phyloP scores from a whole-genome alignment of 2,888 invertebrate species.

The Pterostichus madidus region DNA sequence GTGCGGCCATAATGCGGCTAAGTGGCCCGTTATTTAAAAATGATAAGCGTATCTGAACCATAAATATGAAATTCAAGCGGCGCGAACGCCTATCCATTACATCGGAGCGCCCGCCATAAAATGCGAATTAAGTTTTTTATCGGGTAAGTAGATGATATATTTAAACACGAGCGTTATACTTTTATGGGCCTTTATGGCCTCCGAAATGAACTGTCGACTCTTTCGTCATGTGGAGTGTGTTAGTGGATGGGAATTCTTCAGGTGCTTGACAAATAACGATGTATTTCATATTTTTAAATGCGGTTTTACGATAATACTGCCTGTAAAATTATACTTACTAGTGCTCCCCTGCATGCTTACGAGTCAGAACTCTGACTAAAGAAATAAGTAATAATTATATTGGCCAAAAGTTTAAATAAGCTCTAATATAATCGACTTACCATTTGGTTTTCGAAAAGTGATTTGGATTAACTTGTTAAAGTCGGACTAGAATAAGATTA shows the following conservation, averaged over 20 bases:
- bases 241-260: slow-evolving; percentile 4
- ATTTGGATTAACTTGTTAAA: too few relatives aligned
- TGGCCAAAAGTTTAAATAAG: too few relatives aligned
- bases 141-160: slow-evolving; percentile 72
- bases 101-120: slow-evolving; percentile 71
- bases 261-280: slow-evolving; percentile 29
- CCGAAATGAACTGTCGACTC: slow-evolving; percentile 38
- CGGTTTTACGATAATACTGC: too few relatives aligned
- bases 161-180: slow-evolving; percentile 69
- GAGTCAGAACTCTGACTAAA: too few relatives aligned
- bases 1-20: slow-evolving; percentile 58
- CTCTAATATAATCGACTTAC: too few relatives aligned
- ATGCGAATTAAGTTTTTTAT: slow-evolving; percentile 73
- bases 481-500: too few relatives aligned
- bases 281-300: slow-evolving; percentile 6
- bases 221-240: slow-evolving; percentile 31
- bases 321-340: too few relatives aligned
- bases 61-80: slow-evolving; percentile 63
- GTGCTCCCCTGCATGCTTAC: too few relatives aligned
- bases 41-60: slow-evolving; percentile 62
- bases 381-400: too few relatives aligned
- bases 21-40: slow-evolving; percentile 63
- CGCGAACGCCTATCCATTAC: slow-evolving; percentile 56
- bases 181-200: slow-evolving; percentile 55
- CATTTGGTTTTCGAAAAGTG: too few relatives aligned